These are phyloP conservation scores for Pangasius larnaudii DNA, from an alignment of 2,797 vertebrate genomes.

Conservation along the genomic window DNA sequence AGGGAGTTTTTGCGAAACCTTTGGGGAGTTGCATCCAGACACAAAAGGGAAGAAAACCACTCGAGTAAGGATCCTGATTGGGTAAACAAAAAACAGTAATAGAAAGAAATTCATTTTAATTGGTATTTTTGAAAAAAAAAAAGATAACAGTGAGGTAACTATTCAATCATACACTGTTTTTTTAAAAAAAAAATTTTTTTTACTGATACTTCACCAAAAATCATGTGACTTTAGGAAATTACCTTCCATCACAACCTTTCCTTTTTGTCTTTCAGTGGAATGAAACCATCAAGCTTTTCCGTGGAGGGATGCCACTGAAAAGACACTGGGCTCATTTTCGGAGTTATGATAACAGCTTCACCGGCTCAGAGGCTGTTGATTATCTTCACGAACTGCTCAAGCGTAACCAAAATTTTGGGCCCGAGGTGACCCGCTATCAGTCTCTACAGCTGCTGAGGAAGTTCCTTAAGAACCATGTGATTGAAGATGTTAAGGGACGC, in stretches of 20 bases:
- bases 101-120: neutral
- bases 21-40: too few relatives aligned
- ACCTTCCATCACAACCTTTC: neutral
- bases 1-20: too few relatives aligned
- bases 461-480: conserved; percentile 92
- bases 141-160: too few relatives aligned
- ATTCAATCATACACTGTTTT: too few relatives aligned
- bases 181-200: too few relatives aligned
- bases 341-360: conserved; percentile 87
- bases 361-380: conserved; percentile 86
- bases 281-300: conserved; percentile 92
- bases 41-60: too few relatives aligned
- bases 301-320: conserved; percentile 84
- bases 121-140: too few relatives aligned
- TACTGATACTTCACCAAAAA: neutral
- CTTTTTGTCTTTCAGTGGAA: conserved; percentile 84
- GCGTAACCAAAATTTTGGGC: conserved; percentile 90
- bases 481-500: conserved; percentile 93
- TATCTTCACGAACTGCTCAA: conserved; percentile 85
- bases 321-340: conserved; percentile 90
- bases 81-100: neutral
- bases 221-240: neutral
- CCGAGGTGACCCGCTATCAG: conserved; percentile 90
- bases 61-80: too few relatives aligned
- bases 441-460: conserved; percentile 91